Conservation (phyloP, 2,888 invertebrate genomes). For the Pterobdella sp. region DNA sequence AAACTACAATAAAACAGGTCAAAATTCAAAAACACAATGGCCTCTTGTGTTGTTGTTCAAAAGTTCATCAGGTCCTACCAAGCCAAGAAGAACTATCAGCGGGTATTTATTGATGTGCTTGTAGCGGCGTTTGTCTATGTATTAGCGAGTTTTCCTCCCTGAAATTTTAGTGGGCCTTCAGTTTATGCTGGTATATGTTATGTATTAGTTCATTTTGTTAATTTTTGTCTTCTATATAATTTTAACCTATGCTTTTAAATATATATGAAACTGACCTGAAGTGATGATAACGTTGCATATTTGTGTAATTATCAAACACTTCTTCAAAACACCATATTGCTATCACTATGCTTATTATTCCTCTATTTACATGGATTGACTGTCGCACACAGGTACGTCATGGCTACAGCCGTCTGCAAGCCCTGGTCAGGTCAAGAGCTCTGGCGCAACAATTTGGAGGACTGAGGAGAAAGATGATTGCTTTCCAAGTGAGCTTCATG, state of each 20-base stretch:
- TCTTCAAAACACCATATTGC: too few relatives aligned
- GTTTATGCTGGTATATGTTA: too few relatives aligned
- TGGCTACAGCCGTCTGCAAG: constrained; percentile 91
- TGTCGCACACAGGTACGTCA: constrained; percentile 54
- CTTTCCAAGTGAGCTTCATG: constrained; percentile 60
- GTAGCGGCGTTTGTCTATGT: background rate
- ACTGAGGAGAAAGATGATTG: constrained; percentile 82
- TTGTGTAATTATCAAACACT: too few relatives aligned
- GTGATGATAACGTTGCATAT: too few relatives aligned
- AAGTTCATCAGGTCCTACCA: constrained; percentile 84
- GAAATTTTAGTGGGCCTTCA: too few relatives aligned
- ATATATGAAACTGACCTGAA: too few relatives aligned
- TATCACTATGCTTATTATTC: too few relatives aligned
- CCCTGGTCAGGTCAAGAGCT: constrained; percentile 81
- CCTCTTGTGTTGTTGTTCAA: constrained; percentile 79
- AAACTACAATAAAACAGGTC: constrained; percentile 42
- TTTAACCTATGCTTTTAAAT: too few relatives aligned
- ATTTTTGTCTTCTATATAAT: too few relatives aligned
- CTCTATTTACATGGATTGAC: too few relatives aligned
- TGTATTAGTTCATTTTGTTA: too few relatives aligned
- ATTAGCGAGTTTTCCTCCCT: too few relatives aligned
- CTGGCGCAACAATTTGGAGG: constrained; percentile 86
- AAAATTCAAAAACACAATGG: constrained; percentile 71
- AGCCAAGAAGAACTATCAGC: constrained; percentile 73
- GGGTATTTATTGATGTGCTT: constrained; percentile 41